phyloP scores from a whole-genome alignment of 2,888 invertebrate genomes.

The Alcis repandata region DNA sequence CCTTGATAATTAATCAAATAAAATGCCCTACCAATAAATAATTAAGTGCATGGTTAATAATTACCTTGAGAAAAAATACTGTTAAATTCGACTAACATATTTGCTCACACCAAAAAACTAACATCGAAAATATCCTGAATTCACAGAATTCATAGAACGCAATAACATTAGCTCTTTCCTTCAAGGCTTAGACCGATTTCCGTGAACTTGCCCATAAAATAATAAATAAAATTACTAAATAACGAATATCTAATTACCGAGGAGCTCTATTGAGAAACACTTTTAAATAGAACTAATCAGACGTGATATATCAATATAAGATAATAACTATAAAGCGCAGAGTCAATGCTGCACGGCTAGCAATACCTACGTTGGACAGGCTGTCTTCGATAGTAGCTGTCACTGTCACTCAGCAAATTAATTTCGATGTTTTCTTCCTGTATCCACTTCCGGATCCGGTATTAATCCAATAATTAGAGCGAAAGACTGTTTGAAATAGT shows the following conservation, averaged over 20 bases:
- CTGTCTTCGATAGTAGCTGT: constrained; percentile 38
- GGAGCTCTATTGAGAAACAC: constrained; percentile 3
- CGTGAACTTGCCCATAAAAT: neutral
- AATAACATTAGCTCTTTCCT: neutral
- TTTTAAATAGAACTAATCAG: neutral
- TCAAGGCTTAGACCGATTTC: neutral
- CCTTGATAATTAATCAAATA: no score
- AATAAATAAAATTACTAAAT: neutral
- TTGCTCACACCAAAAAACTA: neutral
- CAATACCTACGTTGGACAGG: constrained; percentile 21
- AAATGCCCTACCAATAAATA: no score
- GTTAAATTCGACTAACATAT: no score
- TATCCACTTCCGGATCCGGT: constrained; percentile 58
- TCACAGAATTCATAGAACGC: neutral
- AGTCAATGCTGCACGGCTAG: constrained; percentile 1
- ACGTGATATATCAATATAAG: constrained; percentile 28
- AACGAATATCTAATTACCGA: neutral
- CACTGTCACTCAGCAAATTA: constrained; percentile 48
- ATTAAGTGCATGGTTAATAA: no score
- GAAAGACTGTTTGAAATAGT: constrained; percentile 45
- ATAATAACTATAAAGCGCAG: constrained; percentile 3
- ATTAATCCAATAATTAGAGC: constrained; percentile 47
- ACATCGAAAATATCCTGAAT: no score
- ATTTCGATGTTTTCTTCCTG: constrained; percentile 56
- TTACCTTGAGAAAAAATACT: no score